phyloP scores from a whole-genome alignment of 2,113 vertebrate genomes.

The Chamaea fasciata region DNA sequence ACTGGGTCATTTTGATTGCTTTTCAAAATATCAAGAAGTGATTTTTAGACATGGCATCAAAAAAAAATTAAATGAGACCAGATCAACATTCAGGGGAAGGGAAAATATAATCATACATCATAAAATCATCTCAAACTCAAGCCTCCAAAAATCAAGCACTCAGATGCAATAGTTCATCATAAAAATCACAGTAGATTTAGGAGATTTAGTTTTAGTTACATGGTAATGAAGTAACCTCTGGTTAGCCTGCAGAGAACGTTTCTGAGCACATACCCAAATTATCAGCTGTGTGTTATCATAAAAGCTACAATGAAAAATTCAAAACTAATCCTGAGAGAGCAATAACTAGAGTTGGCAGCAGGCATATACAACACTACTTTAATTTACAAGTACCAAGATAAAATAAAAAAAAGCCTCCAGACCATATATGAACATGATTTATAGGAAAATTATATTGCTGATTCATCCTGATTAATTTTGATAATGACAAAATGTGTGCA shows the following conservation, averaged over 20 bases:
- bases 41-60: not conserved
- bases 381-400: not conserved
- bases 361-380: not conserved
- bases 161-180: not conserved
- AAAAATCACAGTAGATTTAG: not conserved
- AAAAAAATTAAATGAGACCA: not conserved
- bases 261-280: not conserved
- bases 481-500: not conserved
- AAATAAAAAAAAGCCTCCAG: not conserved
- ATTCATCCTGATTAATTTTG: not conserved
- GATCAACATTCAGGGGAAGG: not conserved
- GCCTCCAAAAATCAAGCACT: not conserved
- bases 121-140: not conserved
- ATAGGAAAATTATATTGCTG: not conserved
- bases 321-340: not conserved
- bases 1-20: not conserved
- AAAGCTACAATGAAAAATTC: not conserved
- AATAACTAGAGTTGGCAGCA: not conserved
- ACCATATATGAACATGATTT: not conserved
- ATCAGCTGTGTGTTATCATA: not conserved
- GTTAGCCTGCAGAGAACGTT: not conserved
- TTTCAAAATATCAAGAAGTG: not conserved
- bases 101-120: not conserved
- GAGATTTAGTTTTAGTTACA: not conserved
- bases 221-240: not conserved